Base-by-base conservation (phyloP, 1,140 invertebrate species). In the Thaumetopoea pityocampa region DNA sequence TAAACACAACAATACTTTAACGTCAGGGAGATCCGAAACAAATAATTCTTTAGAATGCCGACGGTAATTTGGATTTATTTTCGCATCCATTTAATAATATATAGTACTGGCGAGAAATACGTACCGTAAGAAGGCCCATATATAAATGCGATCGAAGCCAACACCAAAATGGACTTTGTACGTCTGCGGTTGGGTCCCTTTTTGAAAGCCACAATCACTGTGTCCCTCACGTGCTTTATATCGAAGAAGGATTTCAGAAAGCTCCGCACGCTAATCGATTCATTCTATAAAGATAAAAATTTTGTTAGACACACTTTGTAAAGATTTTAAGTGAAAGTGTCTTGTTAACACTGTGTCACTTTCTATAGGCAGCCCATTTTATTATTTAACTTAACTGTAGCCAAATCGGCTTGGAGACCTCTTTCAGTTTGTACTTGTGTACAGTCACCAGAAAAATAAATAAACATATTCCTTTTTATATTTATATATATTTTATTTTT, bases 101-200 rank as follows among this genome's bases (percentile, higher is more conserved):
- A 47, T 46, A 19, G 34, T 16, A 44, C 28, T 28, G 52, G 18
- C 28, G 40, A 37, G 33, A 51, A 30, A 28, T 44, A 60, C 67
- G 27, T 67, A 81, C 77, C 77, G 33, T 89, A 82, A 89, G 89
- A 54, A 86, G 91, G 92, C 67, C 51, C 88, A 81, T 72, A 81
- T 60, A 84, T 59, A 67, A 80, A 79, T 22, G 47, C 55, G 10
- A 81, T 70, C 3, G 58, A 65, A 5, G 54, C 51, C 10, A 79
- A 23, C 18, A 83, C 36, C 23, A 78, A 66, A 51, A 74, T 67
- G 3, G 67, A 72, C 50, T 84, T 83, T 43, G 54, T 65, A 29
- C 72, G 64, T 12, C 82, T 43, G 12, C 67, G 51, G 28, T 81
- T 74, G 11, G 76, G 69, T 37, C 83, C 78, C 26, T 80, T 72